These are phyloP conservation scores for Callocephalon fimbriatum DNA, from an alignment of 2,113 vertebrate species.

Conservation along the genomic window DNA sequence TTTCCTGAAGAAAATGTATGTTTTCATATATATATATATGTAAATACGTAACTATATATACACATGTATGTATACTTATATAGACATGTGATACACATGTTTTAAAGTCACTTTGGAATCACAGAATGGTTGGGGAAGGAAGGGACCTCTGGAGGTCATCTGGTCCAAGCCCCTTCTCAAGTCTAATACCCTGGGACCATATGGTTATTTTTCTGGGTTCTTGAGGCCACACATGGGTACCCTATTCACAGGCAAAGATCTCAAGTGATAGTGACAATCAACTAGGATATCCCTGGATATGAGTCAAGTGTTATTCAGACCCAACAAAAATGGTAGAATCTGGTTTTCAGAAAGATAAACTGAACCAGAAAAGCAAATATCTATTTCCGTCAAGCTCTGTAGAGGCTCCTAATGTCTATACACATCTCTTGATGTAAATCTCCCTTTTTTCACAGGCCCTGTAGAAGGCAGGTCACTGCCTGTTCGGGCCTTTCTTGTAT, in stretches of 20 bases:
- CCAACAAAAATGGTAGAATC: background rate
- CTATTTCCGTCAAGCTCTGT: background rate
- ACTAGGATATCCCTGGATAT: background rate
- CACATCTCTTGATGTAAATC: background rate
- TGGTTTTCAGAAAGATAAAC: background rate
- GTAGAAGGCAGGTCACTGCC: background rate
- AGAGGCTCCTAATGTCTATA: background rate
- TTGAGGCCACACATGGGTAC: background rate
- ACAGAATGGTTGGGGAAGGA: background rate
- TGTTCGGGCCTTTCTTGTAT: background rate
- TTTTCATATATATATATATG: no score
- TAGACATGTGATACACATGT: accelerated
- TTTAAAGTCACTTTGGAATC: background rate
- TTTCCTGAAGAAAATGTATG: background rate
- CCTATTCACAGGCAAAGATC: background rate
- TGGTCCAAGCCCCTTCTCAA: background rate
- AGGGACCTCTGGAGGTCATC: background rate
- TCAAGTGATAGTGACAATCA: background rate
- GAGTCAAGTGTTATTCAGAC: background rate
- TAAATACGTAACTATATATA: background rate
- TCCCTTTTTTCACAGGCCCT: background rate
- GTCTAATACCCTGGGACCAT: background rate
- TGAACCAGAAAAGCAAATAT: background rate
- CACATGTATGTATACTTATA: background rate
- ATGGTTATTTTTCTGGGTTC: background rate